Base-by-base conservation (phyloP, 2,797 vertebrate genomes). In the Buceros bicornis region DNA sequence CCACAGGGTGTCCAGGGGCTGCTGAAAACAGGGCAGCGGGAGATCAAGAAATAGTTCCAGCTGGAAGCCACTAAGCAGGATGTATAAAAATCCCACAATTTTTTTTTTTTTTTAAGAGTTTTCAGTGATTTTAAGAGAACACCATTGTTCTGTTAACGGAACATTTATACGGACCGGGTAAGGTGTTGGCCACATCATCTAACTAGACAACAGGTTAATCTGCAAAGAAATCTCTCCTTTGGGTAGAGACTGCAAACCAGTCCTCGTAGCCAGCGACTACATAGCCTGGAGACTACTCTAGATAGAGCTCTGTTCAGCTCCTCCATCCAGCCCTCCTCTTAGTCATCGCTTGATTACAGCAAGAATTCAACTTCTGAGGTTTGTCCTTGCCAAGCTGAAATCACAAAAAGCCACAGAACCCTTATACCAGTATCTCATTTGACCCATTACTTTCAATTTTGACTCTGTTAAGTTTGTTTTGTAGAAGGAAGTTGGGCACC, bases 11-110 rank as follows among this genome's bases (percentile, higher is more conserved):
- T 50, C 82, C 82, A 88, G 73, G 66, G 51, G 54, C 88, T 84
- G 86, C 83, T 84, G 81, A 92, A 95, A 95, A 87, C 94, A 94
- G 81, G 90, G 88, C 86, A 95, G 78, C 40, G 53, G 62, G 90
- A 93, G 92, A 91, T 96, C 93, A 95, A 67, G 80, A 3, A 47
- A 43, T 54, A 31, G 86, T 84, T 86, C 76, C 69, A 74, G 69
- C 2, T 35, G 93, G 73, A 95, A 88, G 51, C 42, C 66, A 24
- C 58, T 92, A 92, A 96, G 86, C 70, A 96, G 88, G 62, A 89
- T 11, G 29, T 9, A 72, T 51, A 88, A 33, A 85, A 80, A 89
- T 48, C 53, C 74, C 61, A 83, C 73, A 37, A 9, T 5, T 82
- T 85, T 65, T 67, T 29, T 25, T 42, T 62, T 37, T 54, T 81